Conservation (phyloP, 2,113 vertebrate genomes). For the Colossoma macropomum region DNA sequence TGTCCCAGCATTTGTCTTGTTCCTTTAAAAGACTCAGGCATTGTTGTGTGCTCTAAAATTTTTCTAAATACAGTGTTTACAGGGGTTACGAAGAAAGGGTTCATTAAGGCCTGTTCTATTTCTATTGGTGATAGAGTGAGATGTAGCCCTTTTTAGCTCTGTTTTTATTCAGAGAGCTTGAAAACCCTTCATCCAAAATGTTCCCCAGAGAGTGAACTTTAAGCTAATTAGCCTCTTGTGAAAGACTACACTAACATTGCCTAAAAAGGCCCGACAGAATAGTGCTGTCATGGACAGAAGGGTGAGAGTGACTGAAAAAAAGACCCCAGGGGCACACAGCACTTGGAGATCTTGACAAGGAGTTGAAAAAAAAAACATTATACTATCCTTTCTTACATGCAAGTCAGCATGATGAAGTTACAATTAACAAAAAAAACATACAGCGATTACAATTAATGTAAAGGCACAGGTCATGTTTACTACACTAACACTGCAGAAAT, state of each 20-base stretch:
- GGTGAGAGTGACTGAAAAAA: conserved; percentile 40
- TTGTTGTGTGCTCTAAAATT: neutral
- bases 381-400: neutral
- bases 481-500: neutral
- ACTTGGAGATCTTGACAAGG: conserved; percentile 78
- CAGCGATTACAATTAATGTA: neutral
- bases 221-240: conserved; percentile 59
- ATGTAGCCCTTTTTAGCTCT: neutral
- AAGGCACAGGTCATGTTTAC: neutral
- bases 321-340: conserved; percentile 63
- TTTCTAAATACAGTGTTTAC: neutral
- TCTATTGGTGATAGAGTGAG: neutral
- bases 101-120: neutral
- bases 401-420: neutral
- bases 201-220: conserved; percentile 51
- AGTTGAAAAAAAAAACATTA: neutral
- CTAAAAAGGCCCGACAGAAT: conserved; percentile 71
- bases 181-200: conserved; percentile 14
- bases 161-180: conserved; percentile 6
- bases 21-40: too few species aligned
- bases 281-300: conserved; percentile 50
- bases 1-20: neutral
- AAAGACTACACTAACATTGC: conserved; percentile 71
- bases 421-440: neutral
- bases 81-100: neutral